Evolutionary conservation across 2,888 invertebrate species (phyloP), one percentile per base, ranked within the genome.

Genomic region (Leucania comma): DNA sequence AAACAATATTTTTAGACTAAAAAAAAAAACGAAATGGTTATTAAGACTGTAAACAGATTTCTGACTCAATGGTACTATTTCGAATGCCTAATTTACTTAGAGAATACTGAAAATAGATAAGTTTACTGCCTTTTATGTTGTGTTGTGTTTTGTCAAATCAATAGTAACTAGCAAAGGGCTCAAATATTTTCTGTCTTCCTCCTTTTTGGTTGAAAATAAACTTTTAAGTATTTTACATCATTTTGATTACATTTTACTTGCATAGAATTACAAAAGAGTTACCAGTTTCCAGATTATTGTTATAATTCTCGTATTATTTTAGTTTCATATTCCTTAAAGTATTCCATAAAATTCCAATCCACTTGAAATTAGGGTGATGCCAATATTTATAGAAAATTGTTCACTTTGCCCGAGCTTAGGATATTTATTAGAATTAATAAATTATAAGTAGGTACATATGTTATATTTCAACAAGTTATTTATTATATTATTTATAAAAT

Each of bases 181-280:
- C 87, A 88, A 88, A 83, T 75, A 10, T 61, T 56, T 54, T 63
- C 67, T 65, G 86, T 89, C 89, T 89, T 90, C 90, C 89, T 74
- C 67, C 58, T 78, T 80, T 69, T 79, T 77, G 68, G 82, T 86
- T 62, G 79, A 82, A 82, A 82, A 65, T 57, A 56, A 38, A 42
- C n/a, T 50, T 63, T 24, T 12, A 50, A 54, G n/a, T 56, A 70
- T 60, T 42, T 61, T 48, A 53, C 75, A 69, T 71, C 62, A 68
- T 76, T 75, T 77, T 38, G 22, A 32, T 72, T 56, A 20, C 50
- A 73, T 67, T 62, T 69, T 60, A 68, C 46, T 68, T 60, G 54
- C 46, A 9, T 61, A 68, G 14, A 75, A 17, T 42, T 50, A 22
- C 38, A 78, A 22, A 56, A 56, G 4, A 63, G 78, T 80, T 81